Percentiles rank a stretch among this genome's conserved stretches.
Evolutionary conservation across 2,113 vertebrate genomes (phyloP).

Genomic region (Bettongia penicillata): DNA sequence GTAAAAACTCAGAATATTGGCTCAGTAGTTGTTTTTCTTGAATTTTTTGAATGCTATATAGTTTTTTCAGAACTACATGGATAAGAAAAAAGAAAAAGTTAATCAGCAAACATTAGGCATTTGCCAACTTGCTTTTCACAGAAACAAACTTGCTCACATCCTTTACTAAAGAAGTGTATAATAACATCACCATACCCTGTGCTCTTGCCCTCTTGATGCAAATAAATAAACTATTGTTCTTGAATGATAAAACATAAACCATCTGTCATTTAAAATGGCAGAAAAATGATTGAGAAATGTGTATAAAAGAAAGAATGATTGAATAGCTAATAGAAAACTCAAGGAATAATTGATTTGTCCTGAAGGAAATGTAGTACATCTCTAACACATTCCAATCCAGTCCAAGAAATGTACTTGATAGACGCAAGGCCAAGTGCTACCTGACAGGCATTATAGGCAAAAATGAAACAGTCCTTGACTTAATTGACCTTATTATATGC

Average conservation of each 20-base stretch:
- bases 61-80: background rate
- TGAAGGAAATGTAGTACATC: background rate
- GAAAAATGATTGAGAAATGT: constrained; percentile 61
- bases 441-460: background rate
- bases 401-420: background rate
- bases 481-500: background rate
- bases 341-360: background rate
- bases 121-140: constrained; percentile 35
- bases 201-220: constrained; percentile 39
- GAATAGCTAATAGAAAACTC: background rate
- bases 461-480: background rate
- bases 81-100: background rate
- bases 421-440: background rate
- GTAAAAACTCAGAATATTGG: background rate
- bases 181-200: constrained; percentile 60
- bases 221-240: constrained; percentile 52
- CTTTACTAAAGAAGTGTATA: constrained; percentile 21
- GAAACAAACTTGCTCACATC: background rate
- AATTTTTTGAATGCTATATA: background rate
- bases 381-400: background rate
- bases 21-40: background rate
- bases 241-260: constrained; percentile 55
- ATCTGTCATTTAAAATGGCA: constrained; percentile 64
- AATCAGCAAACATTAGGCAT: constrained; percentile 48
- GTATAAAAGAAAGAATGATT: background rate